A percentile compares a stretch with the other conserved stretches of the same genome.
Evolutionary conservation across 2,113 vertebrate species (phyloP).

Genomic region (Entelurus aequoreus): DNA sequence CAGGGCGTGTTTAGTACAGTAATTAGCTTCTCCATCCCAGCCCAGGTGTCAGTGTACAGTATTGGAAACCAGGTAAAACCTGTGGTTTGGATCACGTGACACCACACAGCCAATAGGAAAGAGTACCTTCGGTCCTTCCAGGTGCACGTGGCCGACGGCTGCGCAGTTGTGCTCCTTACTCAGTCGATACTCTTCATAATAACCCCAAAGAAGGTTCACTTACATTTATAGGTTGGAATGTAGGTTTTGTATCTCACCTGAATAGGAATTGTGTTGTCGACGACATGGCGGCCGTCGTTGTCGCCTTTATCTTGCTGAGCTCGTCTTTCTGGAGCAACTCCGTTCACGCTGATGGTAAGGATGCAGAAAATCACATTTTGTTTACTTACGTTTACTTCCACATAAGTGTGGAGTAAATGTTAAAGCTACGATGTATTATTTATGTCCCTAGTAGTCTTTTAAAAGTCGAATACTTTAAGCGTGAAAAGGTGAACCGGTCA

Average conservation of each 20-base stretch:
- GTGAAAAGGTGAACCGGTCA: not conserved
- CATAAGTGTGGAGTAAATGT: not conserved
- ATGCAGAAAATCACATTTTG: not conserved
- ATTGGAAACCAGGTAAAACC: slow-evolving; percentile 24
- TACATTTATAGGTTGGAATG: not conserved
- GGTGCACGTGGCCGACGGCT: slow-evolving; percentile 35
- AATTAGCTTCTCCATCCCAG: not conserved
- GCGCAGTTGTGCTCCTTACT: not conserved
- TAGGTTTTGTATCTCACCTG: not conserved
- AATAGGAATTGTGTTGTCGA: slow-evolving; percentile 6
- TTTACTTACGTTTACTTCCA: not conserved
- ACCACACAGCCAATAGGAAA: slow-evolving; percentile 33
- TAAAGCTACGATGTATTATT: not conserved
- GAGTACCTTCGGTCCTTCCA: slow-evolving; percentile 27
- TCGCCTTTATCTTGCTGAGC: slow-evolving; percentile 30
- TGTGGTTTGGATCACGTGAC: slow-evolving; percentile 36
- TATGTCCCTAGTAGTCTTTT: not conserved
- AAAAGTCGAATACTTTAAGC: not conserved
- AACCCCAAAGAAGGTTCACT: not conserved
- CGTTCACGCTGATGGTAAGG: slow-evolving; percentile 40
- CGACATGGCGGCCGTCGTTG: slow-evolving; percentile 41
- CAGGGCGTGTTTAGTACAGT: not conserved
- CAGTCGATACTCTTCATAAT: not conserved
- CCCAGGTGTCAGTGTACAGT: not conserved
- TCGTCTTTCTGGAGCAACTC: slow-evolving; percentile 21